Evolutionary conservation across 1,140 invertebrate genomes (phyloP).

Genomic region (Caerostris darwini): DNA sequence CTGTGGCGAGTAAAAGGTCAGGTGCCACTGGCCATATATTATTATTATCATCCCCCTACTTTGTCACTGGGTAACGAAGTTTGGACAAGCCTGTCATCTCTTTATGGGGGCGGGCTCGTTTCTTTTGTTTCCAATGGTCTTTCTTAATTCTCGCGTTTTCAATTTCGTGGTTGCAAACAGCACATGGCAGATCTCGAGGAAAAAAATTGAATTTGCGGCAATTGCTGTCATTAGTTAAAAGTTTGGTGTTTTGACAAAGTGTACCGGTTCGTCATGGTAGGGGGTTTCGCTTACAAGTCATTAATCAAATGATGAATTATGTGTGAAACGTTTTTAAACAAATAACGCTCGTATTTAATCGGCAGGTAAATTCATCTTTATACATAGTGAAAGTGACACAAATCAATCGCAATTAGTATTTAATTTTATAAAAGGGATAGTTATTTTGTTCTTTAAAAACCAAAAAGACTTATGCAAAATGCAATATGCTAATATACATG

Average conservation of each 20-base stretch:
- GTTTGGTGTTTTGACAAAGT: not conserved
- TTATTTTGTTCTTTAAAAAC: no score
- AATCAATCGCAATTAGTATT: no score
- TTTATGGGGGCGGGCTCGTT: not conserved
- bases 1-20: conserved; percentile 27
- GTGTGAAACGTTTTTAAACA: no score
- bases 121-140: not conserved
- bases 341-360: no score
- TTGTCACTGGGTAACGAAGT: conserved; percentile 31
- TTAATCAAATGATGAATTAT: not conserved
- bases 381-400: no score
- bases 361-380: no score
- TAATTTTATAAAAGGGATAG: no score
- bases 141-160: not conserved
- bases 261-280: not conserved
- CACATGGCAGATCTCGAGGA: not conserved
- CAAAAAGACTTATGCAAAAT: no score
- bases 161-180: not conserved
- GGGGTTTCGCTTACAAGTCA: not conserved
- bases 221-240: not conserved
- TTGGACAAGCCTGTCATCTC: not conserved
- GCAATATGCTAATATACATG: no score
- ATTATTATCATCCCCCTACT: conserved; percentile 22
- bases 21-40: conserved; percentile 23
- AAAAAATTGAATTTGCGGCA: not conserved